Percentiles rank a stretch among this genome's conserved stretches.
Evolutionary conservation across 2,888 invertebrate genomes (phyloP).

Genomic region (Nebria salina): DNA sequence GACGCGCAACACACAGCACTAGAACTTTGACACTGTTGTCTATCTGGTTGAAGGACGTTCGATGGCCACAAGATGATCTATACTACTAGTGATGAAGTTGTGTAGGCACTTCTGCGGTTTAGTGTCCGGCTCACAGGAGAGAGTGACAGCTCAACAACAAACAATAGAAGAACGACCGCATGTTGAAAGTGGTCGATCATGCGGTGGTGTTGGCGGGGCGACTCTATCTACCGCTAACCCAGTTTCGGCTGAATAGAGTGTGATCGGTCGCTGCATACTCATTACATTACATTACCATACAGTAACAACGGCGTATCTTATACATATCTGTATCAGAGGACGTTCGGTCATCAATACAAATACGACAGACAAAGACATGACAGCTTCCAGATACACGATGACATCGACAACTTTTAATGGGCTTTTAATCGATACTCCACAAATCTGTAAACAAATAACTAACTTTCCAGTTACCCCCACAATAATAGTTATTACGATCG

Average conservation of each 20-base stretch:
- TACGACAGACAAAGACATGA: slow-evolving; percentile 6
- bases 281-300: slow-evolving; percentile 11
- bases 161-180: slow-evolving; percentile 13
- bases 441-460: neutral
- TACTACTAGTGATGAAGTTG: neutral
- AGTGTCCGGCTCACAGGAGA: slow-evolving; percentile 8
- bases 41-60: neutral
- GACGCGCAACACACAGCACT: neutral
- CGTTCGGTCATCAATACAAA: neutral
- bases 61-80: slow-evolving; percentile 1
- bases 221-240: slow-evolving; percentile 34
- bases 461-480: neutral
- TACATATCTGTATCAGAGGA: neutral
- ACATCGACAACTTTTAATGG: neutral
- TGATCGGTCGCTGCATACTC: neutral
- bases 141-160: slow-evolving; percentile 23
- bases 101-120: neutral
- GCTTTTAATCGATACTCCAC: neutral
- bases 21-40: neutral
- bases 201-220: neutral
- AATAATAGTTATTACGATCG: neutral
- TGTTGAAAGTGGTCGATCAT: slow-evolving; percentile 24
- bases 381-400: neutral
- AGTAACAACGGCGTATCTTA: neutral
- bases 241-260: slow-evolving; percentile 38